phyloP scores from a whole-genome alignment of 2,888 invertebrate genomes.

The Hecatera dysodea region DNA sequence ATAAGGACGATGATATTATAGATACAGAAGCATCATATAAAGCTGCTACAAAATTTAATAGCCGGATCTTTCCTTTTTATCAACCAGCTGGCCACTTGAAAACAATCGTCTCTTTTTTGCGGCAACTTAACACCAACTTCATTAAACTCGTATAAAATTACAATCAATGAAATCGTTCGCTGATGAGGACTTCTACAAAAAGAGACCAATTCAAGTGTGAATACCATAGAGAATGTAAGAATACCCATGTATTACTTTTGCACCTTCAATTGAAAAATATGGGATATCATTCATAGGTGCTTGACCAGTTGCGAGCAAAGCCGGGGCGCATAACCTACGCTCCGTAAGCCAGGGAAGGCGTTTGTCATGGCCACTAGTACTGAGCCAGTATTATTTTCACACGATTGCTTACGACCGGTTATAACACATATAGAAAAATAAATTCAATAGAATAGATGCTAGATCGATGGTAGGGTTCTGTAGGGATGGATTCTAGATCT shows the following conservation, averaged over 20 bases:
- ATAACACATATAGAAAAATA: constrained; percentile 66
- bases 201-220: constrained; percentile 22
- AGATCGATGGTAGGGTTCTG: constrained; percentile 64
- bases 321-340: constrained; percentile 35
- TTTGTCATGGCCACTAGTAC: constrained; percentile 60
- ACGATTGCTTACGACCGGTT: constrained; percentile 85
- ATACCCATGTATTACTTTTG: constrained; percentile 42
- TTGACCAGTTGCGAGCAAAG: constrained; percentile 46
- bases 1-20: too few species aligned
- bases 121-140: background rate
- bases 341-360: constrained; percentile 35
- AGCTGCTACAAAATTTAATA: background rate
- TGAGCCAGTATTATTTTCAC: constrained; percentile 78
- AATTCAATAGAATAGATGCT: constrained; percentile 65
- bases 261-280: constrained; percentile 58
- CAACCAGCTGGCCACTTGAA: background rate
- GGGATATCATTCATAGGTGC: constrained; percentile 39
- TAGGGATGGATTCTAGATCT: constrained; percentile 26
- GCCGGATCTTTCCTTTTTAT: background rate
- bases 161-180: constrained; percentile 24
- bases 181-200: constrained; percentile 27
- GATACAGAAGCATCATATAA: too few species aligned
- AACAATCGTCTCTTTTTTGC: constrained; percentile 12
- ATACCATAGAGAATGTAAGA: too few species aligned
- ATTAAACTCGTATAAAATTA: constrained; percentile 17